A percentile compares a stretch with the other conserved stretches of the same genome.
Evolutionary conservation across 2,797 vertebrate species (phyloP).

Genomic region (Esox masquinongy): DNA sequence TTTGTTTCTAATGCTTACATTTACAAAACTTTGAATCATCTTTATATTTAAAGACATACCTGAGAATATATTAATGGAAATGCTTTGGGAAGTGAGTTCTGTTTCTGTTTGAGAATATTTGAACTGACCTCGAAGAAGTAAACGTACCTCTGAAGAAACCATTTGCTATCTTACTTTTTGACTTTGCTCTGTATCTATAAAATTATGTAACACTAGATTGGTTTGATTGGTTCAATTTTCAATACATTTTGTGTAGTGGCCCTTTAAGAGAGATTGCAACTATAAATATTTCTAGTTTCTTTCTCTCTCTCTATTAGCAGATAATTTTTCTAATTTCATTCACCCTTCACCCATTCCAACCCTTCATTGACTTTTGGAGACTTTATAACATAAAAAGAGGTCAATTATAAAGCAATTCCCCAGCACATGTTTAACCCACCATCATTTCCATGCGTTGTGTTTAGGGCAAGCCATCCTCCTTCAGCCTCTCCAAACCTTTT

Average conservation of each 20-base stretch:
- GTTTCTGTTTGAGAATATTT: no score
- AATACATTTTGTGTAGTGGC: background rate
- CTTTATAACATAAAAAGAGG: constrained; percentile 54
- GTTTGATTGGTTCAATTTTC: background rate
- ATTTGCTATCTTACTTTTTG: background rate
- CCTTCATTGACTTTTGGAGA: constrained; percentile 57
- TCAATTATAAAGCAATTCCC: constrained; percentile 28
- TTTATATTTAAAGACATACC: no score
- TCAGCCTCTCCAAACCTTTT: constrained; percentile 74
- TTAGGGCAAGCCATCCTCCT: constrained; percentile 49
- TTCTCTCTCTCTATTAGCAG: constrained; percentile 35
- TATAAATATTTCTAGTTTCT: background rate
- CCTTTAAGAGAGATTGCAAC: background rate
- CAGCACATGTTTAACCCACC: constrained; percentile 40
- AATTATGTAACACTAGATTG: background rate
- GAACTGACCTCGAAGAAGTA: no score
- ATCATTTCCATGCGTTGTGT: constrained; percentile 67
- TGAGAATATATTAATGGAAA: no score
- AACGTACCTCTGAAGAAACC: background rate
- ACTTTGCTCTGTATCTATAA: background rate
- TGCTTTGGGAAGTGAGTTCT: no score
- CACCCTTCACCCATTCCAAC: constrained; percentile 41
- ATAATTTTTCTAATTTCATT: constrained; percentile 27
- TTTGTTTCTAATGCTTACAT: no score
- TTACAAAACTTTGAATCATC: no score